Evolutionary conservation across 2,797 vertebrate genomes (phyloP).

Genomic region (Petrocephalus sullivani): DNA sequence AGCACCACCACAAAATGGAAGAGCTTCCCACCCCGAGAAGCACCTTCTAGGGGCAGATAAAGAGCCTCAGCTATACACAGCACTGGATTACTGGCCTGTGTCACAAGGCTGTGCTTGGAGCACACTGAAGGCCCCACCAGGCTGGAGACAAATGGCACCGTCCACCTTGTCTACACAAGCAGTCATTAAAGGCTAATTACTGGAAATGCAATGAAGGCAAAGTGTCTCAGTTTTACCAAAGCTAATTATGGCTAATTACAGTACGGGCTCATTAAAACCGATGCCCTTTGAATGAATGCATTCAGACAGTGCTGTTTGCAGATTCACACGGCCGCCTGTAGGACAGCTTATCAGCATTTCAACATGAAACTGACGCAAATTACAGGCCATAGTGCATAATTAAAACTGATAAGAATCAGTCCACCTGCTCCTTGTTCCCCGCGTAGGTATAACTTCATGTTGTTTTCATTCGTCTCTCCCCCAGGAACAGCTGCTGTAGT

Average conservation of each 20-base stretch:
- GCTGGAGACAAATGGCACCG: background rate
- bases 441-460: background rate
- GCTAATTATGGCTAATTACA: slow-evolving; percentile 15
- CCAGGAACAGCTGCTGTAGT: background rate
- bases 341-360: slow-evolving; percentile 4
- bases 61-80: background rate
- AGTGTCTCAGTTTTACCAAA: slow-evolving; percentile 6
- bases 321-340: slow-evolving; percentile 6
- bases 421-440: background rate
- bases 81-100: background rate
- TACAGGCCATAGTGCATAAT: background rate
- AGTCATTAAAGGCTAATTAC: slow-evolving; percentile 5
- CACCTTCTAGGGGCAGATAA: background rate
- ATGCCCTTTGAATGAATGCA: slow-evolving; percentile 3
- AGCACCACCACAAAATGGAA: background rate
- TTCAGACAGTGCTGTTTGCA: background rate
- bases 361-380: background rate
- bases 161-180: slow-evolving; percentile 2
- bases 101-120: background rate
- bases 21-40: background rate
- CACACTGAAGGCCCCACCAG: background rate
- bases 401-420: slow-evolving; percentile 5
- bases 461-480: background rate
- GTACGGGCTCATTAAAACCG: background rate
- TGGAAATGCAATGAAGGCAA: slow-evolving; percentile 12